Conservation (phyloP, 2,797 vertebrate genomes). For the Helostoma temminkii region DNA sequence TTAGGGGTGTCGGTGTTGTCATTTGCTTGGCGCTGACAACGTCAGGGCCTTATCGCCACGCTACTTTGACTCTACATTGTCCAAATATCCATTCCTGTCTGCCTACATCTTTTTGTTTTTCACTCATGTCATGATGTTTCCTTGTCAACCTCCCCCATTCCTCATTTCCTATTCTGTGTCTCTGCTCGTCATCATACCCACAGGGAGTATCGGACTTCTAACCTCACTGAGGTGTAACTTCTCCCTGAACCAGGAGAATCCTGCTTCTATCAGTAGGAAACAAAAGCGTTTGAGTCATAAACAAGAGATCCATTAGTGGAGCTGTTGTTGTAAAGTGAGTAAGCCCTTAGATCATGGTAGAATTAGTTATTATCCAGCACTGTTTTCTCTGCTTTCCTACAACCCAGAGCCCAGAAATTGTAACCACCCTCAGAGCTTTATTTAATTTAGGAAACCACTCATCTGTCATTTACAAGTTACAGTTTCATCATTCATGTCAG, state of each 20-base stretch:
- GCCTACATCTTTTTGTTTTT: slow-evolving; percentile 44
- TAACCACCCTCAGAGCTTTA: slow-evolving; percentile 24
- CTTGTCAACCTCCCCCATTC: slow-evolving; percentile 4
- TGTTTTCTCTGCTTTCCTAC: slow-evolving; percentile 18
- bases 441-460: slow-evolving; percentile 36
- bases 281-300: slow-evolving; percentile 46
- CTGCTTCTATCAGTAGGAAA: slow-evolving; percentile 49
- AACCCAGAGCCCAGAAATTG: slow-evolving; percentile 5
- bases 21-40: slow-evolving; percentile 34
- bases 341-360: slow-evolving; percentile 3
- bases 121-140: slow-evolving; percentile 40
- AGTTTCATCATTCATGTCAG: slow-evolving; percentile 33
- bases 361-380: slow-evolving; percentile 5
- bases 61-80: slow-evolving; percentile 12
- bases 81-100: slow-evolving; percentile 38
- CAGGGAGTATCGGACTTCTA: slow-evolving; percentile 66
- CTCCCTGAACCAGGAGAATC: slow-evolving; percentile 40
- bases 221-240: slow-evolving; percentile 60
- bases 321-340: slow-evolving; percentile 35
- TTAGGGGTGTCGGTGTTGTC: slow-evolving; percentile 55
- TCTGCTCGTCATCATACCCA: slow-evolving; percentile 34
- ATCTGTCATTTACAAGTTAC: slow-evolving; percentile 9
- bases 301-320: slow-evolving; percentile 31
- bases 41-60: slow-evolving; percentile 38
- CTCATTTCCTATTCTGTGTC: slow-evolving; percentile 10